A percentile compares a stretch with the other conserved stretches of the same genome.
phyloP scores from a whole-genome alignment of 1,140 invertebrate genomes.

The Manduca sexta region DNA sequence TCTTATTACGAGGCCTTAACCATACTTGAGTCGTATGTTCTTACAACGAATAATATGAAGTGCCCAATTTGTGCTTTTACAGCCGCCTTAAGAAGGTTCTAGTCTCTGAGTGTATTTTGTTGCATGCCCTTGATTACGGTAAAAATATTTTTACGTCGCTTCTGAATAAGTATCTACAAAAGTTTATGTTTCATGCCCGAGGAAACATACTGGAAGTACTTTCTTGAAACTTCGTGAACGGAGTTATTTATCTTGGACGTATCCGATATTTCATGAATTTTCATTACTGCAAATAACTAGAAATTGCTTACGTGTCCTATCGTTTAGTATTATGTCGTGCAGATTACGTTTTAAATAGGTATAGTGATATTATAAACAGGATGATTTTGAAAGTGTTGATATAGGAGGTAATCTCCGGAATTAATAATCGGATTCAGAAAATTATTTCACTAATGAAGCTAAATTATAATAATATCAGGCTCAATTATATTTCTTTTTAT shows the following conservation, averaged over 20 bases:
- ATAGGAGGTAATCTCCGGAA: too few relatives aligned
- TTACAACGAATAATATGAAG: constrained; percentile 19
- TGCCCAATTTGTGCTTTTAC: constrained; percentile 26
- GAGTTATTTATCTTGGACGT: too few relatives aligned
- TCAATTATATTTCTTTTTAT: too few relatives aligned
- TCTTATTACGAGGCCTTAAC: constrained; percentile 49
- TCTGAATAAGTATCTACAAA: constrained; percentile 8
- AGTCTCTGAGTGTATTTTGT: constrained; percentile 3
- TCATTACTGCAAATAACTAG: too few relatives aligned
- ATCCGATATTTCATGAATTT: too few relatives aligned
- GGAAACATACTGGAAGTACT: too few relatives aligned
- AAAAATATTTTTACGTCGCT: constrained; percentile 14
- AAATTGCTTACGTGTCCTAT: too few relatives aligned
- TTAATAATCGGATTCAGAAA: too few relatives aligned
- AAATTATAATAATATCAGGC: too few relatives aligned
- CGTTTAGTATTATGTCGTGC: background rate
- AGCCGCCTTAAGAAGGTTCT: constrained; percentile 18
- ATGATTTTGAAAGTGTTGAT: background rate
- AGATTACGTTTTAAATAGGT: background rate
- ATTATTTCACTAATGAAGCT: too few relatives aligned
- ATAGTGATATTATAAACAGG: background rate
- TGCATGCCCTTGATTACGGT: constrained; percentile 4
- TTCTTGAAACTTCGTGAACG: too few relatives aligned
- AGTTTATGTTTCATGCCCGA: constrained; percentile 6
- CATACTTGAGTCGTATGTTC: constrained; percentile 29